Base-by-base conservation (phyloP, 2,113 vertebrate species). In the Dasypus novemcinctus region DNA sequence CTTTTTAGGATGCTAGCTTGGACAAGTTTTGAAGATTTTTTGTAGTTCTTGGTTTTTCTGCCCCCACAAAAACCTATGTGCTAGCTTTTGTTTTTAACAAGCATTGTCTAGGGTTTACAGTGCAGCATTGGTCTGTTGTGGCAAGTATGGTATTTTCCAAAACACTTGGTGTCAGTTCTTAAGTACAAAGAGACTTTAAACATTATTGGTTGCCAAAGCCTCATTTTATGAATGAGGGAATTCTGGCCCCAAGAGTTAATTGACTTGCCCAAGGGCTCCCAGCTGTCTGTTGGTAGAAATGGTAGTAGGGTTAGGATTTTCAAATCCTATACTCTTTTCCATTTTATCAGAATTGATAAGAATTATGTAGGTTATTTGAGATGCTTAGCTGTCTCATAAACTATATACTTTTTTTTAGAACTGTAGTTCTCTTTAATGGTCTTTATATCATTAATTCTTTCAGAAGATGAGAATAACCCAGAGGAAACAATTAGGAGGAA, bases 71-170 rank as follows among this genome's bases (percentile, higher is more conserved):
- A 68, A 43, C 68, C 31, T 89, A 2, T 63, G n/a, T 46, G 7
- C 31, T 93, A 38, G 33, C 61, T 87, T 94, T 76, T 89, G 15
- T 86, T 91, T 69, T 78, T 84, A 78, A 57, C 5, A 81, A 81
- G 13, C 14, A 74, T 49, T 63, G 1, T 72, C 59, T 82, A 63
- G 33, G 74, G 7, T 74, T 93, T 82, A 74, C 1, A 74, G 38
- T 3, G 57, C 61, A 46, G 4, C 14, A 33, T 10, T 59, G n/a
- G 38, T n/a, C 43, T 57, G 18, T n/a, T 33, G 18, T 52, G 61
- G 11, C 41, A 57, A 80, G 75, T 20, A 5, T 69, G 23, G 1
- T 78, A 23, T 86, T 85, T 38, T 31, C 36, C 2, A 23, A 78
- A 92, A 59, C 17, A 76, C 49, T 74, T 75, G 49, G 15, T 12